Evolutionary conservation across 2,888 invertebrate species (phyloP).

Genomic region (Ormia ochracea): DNA sequence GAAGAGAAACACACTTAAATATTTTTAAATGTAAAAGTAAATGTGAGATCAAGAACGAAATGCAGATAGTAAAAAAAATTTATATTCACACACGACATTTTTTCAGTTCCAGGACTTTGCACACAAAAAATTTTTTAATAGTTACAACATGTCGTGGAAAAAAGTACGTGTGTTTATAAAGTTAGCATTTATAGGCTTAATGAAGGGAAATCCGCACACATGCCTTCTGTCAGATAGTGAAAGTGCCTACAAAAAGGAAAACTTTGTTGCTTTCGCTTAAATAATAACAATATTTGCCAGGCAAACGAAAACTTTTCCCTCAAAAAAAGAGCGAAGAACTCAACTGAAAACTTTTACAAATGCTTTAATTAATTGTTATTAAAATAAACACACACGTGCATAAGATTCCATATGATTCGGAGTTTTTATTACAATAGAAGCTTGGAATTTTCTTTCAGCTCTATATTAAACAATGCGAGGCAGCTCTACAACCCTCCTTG

Average conservation of each 20-base stretch:
- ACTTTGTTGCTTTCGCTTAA: background rate
- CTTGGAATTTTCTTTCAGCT: background rate
- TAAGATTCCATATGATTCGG: background rate
- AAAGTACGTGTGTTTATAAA: background rate
- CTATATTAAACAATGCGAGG: background rate
- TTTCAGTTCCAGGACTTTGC: background rate
- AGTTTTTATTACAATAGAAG: background rate
- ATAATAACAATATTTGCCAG: slow-evolving; percentile 1
- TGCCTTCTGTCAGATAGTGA: background rate
- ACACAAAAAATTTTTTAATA: background rate
- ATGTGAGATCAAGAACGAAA: too few species aligned
- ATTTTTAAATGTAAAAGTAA: too few species aligned
- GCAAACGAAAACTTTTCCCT: slow-evolving; percentile 1
- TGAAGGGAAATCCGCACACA: background rate
- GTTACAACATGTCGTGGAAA: background rate
- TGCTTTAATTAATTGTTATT: background rate
- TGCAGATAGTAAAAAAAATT: too few species aligned
- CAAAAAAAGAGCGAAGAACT: background rate
- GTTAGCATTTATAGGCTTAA: background rate
- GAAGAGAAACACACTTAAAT: too few species aligned
- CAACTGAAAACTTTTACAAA: slow-evolving; percentile 1
- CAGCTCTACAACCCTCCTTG: background rate
- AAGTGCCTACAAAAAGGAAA: background rate
- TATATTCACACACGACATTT: too few species aligned
- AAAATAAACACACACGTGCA: too few species aligned